These are phyloP conservation scores for Melanocharis versteri DNA, from an alignment of 2,113 vertebrate species.

Conservation along the genomic window DNA sequence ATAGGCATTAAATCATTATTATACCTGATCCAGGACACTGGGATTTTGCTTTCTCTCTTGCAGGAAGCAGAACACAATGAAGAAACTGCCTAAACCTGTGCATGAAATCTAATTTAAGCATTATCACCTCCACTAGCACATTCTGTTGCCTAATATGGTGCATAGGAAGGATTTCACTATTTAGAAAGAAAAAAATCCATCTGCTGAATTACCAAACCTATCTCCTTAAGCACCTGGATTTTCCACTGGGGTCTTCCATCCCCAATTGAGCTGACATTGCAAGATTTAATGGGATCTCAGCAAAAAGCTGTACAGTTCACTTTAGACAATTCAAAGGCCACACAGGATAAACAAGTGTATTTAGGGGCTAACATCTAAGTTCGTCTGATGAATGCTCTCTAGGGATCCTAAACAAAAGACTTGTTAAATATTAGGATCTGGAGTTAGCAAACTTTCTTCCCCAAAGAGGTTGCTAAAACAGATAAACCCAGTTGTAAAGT, in stretches of 20 bases:
- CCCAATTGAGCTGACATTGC: not conserved
- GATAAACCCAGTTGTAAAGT: not conserved
- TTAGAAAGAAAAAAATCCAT: not conserved
- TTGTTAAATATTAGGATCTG: not conserved
- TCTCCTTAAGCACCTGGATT: not conserved
- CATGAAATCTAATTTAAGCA: not conserved
- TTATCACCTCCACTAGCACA: not conserved
- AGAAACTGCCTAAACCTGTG: not conserved
- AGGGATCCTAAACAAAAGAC: not conserved
- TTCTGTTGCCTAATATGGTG: not conserved
- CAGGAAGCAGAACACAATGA: not conserved
- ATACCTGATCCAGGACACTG: not conserved
- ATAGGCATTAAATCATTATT: not conserved
- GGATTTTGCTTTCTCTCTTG: not conserved
- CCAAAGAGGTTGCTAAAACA: conserved; percentile 9
- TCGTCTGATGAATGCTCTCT: not conserved
- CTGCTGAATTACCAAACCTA: not conserved
- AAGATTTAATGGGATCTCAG: not conserved
- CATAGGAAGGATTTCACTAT: not conserved
- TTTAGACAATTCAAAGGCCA: not conserved
- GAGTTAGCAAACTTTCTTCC: not conserved
- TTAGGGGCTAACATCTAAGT: not conserved
- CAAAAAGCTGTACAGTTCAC: not conserved
- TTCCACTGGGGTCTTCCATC: not conserved
- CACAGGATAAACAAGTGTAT: not conserved